Conservation (phyloP, 1,140 invertebrate species). For the Akabosia matsudoensis region DNA sequence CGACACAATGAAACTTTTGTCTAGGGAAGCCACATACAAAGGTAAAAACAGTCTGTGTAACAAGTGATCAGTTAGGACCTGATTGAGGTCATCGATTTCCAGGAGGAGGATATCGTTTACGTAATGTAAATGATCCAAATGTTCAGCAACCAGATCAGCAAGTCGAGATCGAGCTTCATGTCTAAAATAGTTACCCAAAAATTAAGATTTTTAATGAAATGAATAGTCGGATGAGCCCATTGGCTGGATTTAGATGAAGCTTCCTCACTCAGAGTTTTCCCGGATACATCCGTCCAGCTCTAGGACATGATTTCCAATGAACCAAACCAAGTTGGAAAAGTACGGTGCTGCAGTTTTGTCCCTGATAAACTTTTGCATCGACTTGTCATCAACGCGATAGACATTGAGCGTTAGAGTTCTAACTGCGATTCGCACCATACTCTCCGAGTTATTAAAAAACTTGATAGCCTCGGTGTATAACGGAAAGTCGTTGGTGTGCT, state of each 20-base stretch:
- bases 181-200: too few species aligned
- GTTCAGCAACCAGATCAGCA: slow-evolving; percentile 92
- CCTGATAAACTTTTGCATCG: slow-evolving; percentile 93
- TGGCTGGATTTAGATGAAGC: slow-evolving; percentile 52
- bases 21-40: slow-evolving; percentile 86
- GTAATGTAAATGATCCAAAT: slow-evolving; percentile 96
- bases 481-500: slow-evolving; percentile 99
- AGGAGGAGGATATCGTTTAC: slow-evolving; percentile 93
- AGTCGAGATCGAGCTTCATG: slow-evolving; percentile 81
- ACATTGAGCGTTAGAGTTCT: slow-evolving; percentile 96
- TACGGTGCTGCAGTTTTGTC: slow-evolving; percentile 94
- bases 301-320: slow-evolving; percentile 96
- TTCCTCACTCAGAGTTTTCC: slow-evolving; percentile 88
- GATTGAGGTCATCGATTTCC: slow-evolving; percentile 87
- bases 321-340: slow-evolving; percentile 99
- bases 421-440: slow-evolving; percentile 98
- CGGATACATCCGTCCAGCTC: slow-evolving; percentile 93
- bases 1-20: slow-evolving; percentile 27
- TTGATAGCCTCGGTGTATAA: slow-evolving; percentile 98
- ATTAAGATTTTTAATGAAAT: not conserved
- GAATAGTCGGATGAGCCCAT: too few species aligned
- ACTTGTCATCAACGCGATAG: slow-evolving; percentile 88
- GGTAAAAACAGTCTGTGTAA: slow-evolving; percentile 90
- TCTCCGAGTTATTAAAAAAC: slow-evolving; percentile 97
- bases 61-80: slow-evolving; percentile 92